phyloP scores from a whole-genome alignment of 2,888 invertebrate genomes.

The Nephrotoma flavescens region DNA sequence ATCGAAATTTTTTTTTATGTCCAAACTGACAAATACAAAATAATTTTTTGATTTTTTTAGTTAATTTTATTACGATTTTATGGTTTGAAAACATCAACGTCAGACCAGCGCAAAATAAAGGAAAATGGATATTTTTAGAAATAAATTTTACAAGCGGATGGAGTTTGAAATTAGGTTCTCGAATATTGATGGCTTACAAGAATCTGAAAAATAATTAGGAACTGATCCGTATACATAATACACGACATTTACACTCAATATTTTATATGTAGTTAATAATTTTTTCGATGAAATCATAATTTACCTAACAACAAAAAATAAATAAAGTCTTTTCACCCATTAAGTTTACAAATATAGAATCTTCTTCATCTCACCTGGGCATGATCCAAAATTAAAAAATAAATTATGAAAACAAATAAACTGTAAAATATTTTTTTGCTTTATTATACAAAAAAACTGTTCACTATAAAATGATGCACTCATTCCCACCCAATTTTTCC shows the following conservation, averaged over 20 bases:
- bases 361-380: constrained; percentile 3
- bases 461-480: not conserved
- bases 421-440: not conserved
- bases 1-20: not conserved
- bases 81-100: not conserved
- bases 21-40: not conserved
- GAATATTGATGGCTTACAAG: not conserved
- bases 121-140: not conserved
- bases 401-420: not conserved
- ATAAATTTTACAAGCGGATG: not conserved
- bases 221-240: not conserved
- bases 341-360: not conserved
- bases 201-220: not conserved
- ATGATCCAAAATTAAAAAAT: not conserved
- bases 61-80: not conserved
- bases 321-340: not conserved
- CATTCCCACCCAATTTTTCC: not conserved
- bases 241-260: not conserved
- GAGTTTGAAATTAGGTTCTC: not conserved
- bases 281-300: not conserved
- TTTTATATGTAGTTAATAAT: not conserved
- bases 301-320: not conserved
- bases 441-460: not conserved
- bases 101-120: not conserved
- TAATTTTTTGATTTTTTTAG: not conserved